Base-by-base conservation (phyloP, 2,797 vertebrate genomes). In the Ctenosaura bakeri region DNA sequence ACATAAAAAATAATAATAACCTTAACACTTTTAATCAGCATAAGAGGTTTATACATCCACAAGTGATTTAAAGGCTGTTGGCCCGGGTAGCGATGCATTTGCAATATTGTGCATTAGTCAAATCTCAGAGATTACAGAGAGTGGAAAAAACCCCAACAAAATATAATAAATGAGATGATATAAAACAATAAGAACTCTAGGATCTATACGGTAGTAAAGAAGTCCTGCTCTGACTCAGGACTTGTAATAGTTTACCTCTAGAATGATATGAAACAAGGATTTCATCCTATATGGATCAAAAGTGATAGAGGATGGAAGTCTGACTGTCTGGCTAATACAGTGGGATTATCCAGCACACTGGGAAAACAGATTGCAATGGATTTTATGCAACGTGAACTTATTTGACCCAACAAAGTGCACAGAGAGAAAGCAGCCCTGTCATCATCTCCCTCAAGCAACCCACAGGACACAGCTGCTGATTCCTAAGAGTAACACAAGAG, bases 1-100 rank as follows among this genome's bases (percentile, higher is more conserved):
- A 96, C 93, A 96, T 96, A 96, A 96, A 96, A 56, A 94, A 95
- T 91, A 96, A 93, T 94, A 96, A 96, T 96, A 95, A 95, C 89
- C 93, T 96, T 95, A 96, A 95, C 93, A 96, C 94, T 95, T 96
- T 95, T 92, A 96, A 96, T 96, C 96, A 96, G 95, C 73, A 24
- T 95, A 96, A 95, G 96, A 96, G 96, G 95, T 95, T 96, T 96
- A 96, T 86, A 94, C 95, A 95, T 91, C 92, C 64, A 94, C 94
- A 94, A 96, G 95, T 95, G 93, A 96, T 95, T 95, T 95, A 86
- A 94, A 94, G 93, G 93, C 95, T 95, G 93, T 95, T 92, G 93
- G 94, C 94, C 92, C 92, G 91, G 95, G 95, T 94, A 94, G 93
- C 87, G 92, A 93, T 95, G 94, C 94, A 95, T 96, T 96, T 96